Base-by-base conservation (phyloP, 2,113 vertebrate genomes). In the Mormyrus iriodes region DNA sequence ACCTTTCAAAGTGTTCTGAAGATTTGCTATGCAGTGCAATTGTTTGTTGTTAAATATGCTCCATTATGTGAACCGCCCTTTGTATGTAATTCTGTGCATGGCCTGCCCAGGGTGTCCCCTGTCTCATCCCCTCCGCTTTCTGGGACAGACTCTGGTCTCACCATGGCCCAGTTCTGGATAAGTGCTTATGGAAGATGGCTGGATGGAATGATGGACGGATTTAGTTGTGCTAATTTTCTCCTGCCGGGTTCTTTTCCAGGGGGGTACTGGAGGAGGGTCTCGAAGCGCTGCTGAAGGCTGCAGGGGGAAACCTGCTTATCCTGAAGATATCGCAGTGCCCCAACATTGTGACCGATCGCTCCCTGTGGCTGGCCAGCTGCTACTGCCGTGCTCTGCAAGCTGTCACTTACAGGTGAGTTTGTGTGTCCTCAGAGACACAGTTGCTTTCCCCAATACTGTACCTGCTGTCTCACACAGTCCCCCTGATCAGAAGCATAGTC, bases 321-420 rank as follows among this genome's bases (percentile, higher is more conserved):
- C 95, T 99, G 88, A 96, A 96, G 39, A 95, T 99, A 91, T 97
- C 96, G 0, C 96, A 97, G 91, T 99, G 98, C 92, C 96, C 97
- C 90, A 98, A 97, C 92, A 94, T 98, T 93, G 95, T 98, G 93
- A 99, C 98, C 0, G 98, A 99, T 92, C 96, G 98, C 55, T 97
- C 96, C 0, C 96, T 99, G 91, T 99, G 98, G 98, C 93, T 99
- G 91, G 96, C 97, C 93, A 99, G 98, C 96, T 99, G 98, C 95
- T 97, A 98, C 96, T 97, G 97, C 93, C 95, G 97, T 0, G 96
- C 96, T 19, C 96, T 99, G 88, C 96, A 97, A 88, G 96, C 95
- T 0, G 97, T 99, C 92, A 97, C 96, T 0, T 99, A 99, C 94
- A 96, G 97, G 98, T 98, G 85, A 92, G 95, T 83, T 8, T 51